Evolutionary conservation across 64 coral and sea anemone species (phyloP).

Genomic region (Exaiptasia diaphana): DNA sequence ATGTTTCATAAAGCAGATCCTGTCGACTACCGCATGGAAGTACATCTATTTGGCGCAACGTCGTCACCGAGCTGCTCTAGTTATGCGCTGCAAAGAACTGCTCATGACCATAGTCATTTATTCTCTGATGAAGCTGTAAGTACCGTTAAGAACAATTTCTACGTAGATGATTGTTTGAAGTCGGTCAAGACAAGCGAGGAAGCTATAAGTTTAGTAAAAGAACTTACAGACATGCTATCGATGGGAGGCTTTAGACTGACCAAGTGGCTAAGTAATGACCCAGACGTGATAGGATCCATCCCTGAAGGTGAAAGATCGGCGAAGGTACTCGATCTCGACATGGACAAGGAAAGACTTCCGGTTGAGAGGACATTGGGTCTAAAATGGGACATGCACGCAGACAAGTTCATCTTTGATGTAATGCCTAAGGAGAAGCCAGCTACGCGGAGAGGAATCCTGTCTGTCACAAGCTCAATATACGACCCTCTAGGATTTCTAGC

Average conservation of each 20-base stretch:
- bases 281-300: neutral
- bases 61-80: no score
- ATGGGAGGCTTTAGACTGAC: neutral
- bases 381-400: constrained; percentile 23
- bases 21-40: no score
- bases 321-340: neutral
- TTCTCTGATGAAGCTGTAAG: no score
- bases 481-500: constrained; percentile 19
- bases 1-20: constrained; percentile 38
- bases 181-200: neutral
- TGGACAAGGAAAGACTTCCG: neutral
- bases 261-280: constrained; percentile 21
- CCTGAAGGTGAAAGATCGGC: constrained; percentile 20
- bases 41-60: no score
- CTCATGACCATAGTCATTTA: no score
- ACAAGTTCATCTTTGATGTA: constrained; percentile 21
- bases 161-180: constrained; percentile 26
- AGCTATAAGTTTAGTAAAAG: neutral
- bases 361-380: neutral
- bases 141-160: constrained; percentile 4
- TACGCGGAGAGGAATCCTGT: neutral
- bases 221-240: neutral
- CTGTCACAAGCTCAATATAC: constrained; percentile 4
- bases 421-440: neutral
- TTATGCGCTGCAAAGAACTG: no score